Percentiles rank a stretch among this genome's conserved stretches.
Evolutionary conservation across 2,797 vertebrate genomes (phyloP).

Genomic region (Muraenolepis orangiensis): DNA sequence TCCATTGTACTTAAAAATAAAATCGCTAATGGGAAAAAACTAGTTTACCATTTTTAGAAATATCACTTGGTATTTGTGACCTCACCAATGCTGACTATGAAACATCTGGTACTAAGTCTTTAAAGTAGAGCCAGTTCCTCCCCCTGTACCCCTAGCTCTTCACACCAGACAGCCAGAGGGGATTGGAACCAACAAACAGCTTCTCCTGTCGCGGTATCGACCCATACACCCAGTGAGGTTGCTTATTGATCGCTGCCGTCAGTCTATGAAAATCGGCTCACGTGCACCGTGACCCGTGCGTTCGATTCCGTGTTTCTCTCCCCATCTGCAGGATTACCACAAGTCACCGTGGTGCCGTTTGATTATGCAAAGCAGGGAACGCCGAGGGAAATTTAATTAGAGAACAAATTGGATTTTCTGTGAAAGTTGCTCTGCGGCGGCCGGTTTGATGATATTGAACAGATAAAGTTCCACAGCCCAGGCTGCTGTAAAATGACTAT

Average conservation of each 20-base stretch:
- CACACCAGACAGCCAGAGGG: background rate
- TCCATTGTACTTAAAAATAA: too few species aligned
- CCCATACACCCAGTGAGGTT: background rate
- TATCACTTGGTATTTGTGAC: background rate
- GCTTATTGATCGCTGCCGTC: slow-evolving; percentile 49
- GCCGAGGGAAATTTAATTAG: slow-evolving; percentile 75
- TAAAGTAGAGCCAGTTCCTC: too few species aligned
- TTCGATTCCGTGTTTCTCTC: slow-evolving; percentile 51
- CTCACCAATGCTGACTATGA: background rate
- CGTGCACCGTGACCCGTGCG: slow-evolving; percentile 19
- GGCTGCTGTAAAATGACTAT: background rate
- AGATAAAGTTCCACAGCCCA: slow-evolving; percentile 49
- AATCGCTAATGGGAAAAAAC: too few species aligned
- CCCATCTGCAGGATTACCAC: too few species aligned
- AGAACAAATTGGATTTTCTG: slow-evolving; percentile 68
- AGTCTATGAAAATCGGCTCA: background rate
- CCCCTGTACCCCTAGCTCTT: too few species aligned
- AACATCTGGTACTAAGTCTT: background rate
- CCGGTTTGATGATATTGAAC: slow-evolving; percentile 51
- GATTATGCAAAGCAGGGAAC: slow-evolving; percentile 75
- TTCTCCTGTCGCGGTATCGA: background rate
- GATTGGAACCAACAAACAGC: background rate
- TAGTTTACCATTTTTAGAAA: too few species aligned
- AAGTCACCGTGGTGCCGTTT: slow-evolving; percentile 67
- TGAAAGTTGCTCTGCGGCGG: slow-evolving; percentile 62